Percentiles rank a stretch among this genome's conserved stretches.
phyloP scores from a whole-genome alignment of 2,888 invertebrate genomes.

The Melanargia galathea region DNA sequence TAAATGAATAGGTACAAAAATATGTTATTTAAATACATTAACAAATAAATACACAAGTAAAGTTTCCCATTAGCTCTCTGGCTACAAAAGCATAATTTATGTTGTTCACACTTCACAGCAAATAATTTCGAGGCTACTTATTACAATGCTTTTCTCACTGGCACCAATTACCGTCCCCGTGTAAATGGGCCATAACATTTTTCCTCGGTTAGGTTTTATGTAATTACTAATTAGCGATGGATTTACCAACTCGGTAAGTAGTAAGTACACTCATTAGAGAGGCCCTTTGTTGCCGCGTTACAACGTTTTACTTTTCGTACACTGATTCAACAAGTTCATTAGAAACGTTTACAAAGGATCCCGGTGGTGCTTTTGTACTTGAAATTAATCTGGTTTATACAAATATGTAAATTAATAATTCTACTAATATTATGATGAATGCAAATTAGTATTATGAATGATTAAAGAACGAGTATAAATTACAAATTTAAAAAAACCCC shows the following conservation, averaged over 20 bases:
- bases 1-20: too few relatives aligned
- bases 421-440: too few relatives aligned
- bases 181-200: conserved; percentile 11
- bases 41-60: too few relatives aligned
- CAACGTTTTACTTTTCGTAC: conserved; percentile 29
- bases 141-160: conserved; percentile 5
- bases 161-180: conserved; percentile 8
- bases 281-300: conserved; percentile 29
- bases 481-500: too few relatives aligned
- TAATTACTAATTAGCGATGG: conserved; percentile 35
- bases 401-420: too few relatives aligned
- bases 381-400: background rate
- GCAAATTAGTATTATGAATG: too few relatives aligned
- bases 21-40: too few relatives aligned
- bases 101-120: conserved; percentile 4
- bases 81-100: too few relatives aligned
- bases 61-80: too few relatives aligned
- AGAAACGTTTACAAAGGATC: background rate
- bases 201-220: conserved; percentile 6
- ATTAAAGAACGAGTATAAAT: too few relatives aligned
- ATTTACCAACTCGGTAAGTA: conserved; percentile 29
- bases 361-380: background rate
- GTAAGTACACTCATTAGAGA: conserved; percentile 28
- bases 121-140: conserved; percentile 1
- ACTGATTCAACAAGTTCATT: conserved; percentile 31